Conservation (phyloP, 1,140 invertebrate species). For the Pentalonia nigronervosa region DNA sequence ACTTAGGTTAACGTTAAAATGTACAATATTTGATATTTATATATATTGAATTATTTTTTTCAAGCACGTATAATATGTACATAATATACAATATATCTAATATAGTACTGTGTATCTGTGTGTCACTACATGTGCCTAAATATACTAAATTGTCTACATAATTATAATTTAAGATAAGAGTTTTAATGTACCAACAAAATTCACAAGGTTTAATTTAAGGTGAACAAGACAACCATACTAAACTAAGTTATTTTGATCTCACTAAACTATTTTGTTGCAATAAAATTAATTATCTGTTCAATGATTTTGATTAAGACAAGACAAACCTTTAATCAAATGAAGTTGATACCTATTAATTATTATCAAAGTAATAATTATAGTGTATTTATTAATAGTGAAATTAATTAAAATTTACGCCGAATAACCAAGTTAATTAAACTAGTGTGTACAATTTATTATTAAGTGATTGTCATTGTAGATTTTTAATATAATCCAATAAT, state of each 20-base stretch:
- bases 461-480: not conserved
- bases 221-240: not conserved
- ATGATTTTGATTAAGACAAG: not conserved
- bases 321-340: not conserved
- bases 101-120: not conserved
- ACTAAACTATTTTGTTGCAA: not conserved
- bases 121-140: not conserved
- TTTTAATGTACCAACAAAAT: not conserved
- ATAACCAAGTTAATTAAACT: not conserved
- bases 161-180: not conserved
- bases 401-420: not conserved
- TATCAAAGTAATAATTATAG: not conserved
- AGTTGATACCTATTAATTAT: not conserved
- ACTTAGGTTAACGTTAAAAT: not conserved
- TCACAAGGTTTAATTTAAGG: constrained; percentile 16
- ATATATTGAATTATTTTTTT: not conserved
- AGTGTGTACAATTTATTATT: not conserved
- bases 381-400: not conserved
- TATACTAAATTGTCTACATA: constrained; percentile 10
- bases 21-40: not conserved
- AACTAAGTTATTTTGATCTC: not conserved
- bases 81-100: not conserved
- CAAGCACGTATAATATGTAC: not conserved
- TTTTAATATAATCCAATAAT: not conserved
- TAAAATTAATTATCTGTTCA: not conserved